Evolutionary conservation across 2,888 invertebrate species (phyloP).

Genomic region (Archips crataeganus): DNA sequence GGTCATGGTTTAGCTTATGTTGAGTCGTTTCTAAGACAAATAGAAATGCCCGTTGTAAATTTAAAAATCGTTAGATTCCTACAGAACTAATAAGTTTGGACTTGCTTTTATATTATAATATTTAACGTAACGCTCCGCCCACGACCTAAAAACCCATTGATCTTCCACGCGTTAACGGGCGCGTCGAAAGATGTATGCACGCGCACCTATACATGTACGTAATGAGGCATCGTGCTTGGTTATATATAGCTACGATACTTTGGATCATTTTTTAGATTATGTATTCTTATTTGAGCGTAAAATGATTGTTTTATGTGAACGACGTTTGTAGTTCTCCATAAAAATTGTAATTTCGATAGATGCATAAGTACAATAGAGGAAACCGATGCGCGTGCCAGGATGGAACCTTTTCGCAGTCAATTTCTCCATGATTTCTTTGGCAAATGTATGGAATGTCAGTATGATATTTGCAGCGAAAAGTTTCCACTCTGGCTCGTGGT

Average conservation of each 20-base stretch:
- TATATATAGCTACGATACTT: constrained; percentile 47
- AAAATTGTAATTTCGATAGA: too few species aligned
- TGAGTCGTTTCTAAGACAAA: background rate
- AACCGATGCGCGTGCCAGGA: too few species aligned
- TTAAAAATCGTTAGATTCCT: constrained; percentile 61
- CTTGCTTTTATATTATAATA: constrained; percentile 79
- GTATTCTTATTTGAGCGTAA: background rate
- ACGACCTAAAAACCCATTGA: constrained; percentile 75
- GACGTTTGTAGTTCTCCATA: background rate
- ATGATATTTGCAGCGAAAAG: too few species aligned
- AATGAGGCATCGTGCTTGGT: constrained; percentile 65
- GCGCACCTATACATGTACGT: constrained; percentile 58
- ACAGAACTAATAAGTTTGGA: constrained; percentile 76
- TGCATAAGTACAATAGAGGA: too few species aligned
- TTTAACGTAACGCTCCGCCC: constrained; percentile 83
- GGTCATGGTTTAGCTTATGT: background rate
- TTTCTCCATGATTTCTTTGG: too few species aligned
- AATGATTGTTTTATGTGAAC: background rate
- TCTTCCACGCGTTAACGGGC: constrained; percentile 75
- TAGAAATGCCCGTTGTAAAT: constrained; percentile 51
- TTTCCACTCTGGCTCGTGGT: too few species aligned
- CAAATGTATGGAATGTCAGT: too few species aligned
- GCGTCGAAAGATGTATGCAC: constrained; percentile 73
- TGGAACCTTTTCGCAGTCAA: too few species aligned
- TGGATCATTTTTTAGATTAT: background rate